Evolutionary conservation across 1,140 invertebrate species (phyloP).

Genomic region (Andricus grossulariae): DNA sequence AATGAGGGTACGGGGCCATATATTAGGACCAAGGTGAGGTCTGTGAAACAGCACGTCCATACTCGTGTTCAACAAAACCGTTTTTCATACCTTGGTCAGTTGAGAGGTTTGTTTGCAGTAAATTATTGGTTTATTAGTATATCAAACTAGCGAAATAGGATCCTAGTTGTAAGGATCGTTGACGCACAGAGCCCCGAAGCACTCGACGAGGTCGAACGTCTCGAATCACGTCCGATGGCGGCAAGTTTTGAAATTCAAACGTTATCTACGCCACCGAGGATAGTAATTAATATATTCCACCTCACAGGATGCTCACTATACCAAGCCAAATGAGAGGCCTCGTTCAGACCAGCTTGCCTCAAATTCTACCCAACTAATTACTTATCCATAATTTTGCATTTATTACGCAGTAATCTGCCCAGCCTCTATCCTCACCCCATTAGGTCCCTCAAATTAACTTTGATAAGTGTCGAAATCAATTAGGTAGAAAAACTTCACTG

Average conservation of each 20-base stretch:
- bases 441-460: constrained; percentile 1
- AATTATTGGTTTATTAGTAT: no score
- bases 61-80: no score
- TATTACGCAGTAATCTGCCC: constrained; percentile 11
- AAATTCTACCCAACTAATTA: constrained; percentile 23
- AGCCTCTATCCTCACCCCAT: constrained; percentile 1
- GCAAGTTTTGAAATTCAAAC: constrained; percentile 15
- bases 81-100: no score
- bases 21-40: no score
- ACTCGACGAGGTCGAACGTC: not conserved
- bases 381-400: constrained; percentile 28
- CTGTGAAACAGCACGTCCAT: no score
- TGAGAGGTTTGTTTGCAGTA: no score
- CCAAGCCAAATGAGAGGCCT: not conserved
- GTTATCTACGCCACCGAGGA: not conserved
- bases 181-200: not conserved
- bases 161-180: no score
- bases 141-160: no score
- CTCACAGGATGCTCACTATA: constrained; percentile 24
- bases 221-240: constrained; percentile 7
- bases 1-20: no score
- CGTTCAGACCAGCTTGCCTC: constrained; percentile 14
- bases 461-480: constrained; percentile 8
- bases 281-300: constrained; percentile 26
- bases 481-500: not conserved